phyloP scores from a whole-genome alignment of 2,797 vertebrate genomes.

The Notamacropus eugenii region DNA sequence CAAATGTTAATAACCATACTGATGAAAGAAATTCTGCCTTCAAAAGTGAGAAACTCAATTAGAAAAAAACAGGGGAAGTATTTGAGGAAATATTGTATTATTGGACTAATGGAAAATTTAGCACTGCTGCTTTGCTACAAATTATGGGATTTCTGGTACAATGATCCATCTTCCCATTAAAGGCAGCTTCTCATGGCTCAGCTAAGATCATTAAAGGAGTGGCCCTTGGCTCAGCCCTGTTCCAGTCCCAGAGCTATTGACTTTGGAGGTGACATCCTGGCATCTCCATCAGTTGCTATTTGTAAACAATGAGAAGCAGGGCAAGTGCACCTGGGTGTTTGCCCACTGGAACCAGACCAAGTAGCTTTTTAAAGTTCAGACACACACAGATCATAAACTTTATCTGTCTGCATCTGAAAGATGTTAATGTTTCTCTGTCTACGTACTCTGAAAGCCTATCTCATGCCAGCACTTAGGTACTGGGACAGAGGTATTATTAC shows the following conservation, averaged over 20 bases:
- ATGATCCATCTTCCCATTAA: constrained; percentile 21
- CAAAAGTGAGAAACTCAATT: constrained; percentile 74
- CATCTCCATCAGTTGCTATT: constrained; percentile 24
- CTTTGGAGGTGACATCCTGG: constrained; percentile 5
- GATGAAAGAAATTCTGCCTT: constrained; percentile 75
- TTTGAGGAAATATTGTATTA: constrained; percentile 56
- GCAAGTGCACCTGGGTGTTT: not conserved
- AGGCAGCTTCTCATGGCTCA: constrained; percentile 1
- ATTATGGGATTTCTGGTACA: constrained; percentile 6
- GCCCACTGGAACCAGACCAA: not conserved
- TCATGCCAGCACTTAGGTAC: constrained; percentile 4
- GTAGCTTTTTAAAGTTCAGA: constrained; percentile 20
- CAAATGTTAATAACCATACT: constrained; percentile 75
- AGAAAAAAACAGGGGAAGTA: constrained; percentile 50
- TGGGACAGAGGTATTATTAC: not conserved
- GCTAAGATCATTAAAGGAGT: not conserved
- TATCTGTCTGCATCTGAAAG: not conserved
- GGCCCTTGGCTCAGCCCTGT: not conserved
- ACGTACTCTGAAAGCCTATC: not conserved
- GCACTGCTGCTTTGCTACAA: constrained; percentile 34
- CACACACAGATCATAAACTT: not conserved
- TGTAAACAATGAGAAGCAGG: constrained; percentile 36
- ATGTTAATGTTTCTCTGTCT: constrained; percentile 24
- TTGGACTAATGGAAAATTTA: constrained; percentile 60
- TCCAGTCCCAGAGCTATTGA: constrained; percentile 1